Conservation (phyloP, 2,113 vertebrate genomes). For the Zosterops pallidus region DNA sequence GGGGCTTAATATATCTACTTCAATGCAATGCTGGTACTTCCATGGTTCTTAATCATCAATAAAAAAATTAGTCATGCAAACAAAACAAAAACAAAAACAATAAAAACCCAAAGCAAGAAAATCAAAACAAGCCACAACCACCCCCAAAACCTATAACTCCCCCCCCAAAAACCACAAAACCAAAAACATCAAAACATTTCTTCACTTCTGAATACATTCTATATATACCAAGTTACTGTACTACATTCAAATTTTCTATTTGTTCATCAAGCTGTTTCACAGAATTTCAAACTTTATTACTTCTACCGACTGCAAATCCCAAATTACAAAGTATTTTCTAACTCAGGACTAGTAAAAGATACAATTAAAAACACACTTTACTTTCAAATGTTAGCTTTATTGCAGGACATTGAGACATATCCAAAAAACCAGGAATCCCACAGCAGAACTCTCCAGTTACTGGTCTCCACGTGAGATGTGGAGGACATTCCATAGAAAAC, state of each 20-base stretch:
- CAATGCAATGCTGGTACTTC: background rate
- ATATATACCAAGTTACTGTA: background rate
- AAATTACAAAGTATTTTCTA: background rate
- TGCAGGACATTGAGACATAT: background rate
- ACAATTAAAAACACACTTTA: background rate
- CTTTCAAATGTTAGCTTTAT: background rate
- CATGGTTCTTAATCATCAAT: background rate
- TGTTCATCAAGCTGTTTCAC: background rate
- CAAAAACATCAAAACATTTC: background rate
- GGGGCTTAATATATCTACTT: background rate
- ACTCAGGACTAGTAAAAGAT: background rate
- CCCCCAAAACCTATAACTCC: rapidly evolving
- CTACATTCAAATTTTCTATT: background rate
- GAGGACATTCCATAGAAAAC: background rate
- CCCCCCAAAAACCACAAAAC: background rate
- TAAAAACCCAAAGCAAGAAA: background rate
- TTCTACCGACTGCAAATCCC: background rate
- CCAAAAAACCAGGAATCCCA: background rate
- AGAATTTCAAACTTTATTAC: background rate
- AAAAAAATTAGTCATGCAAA: background rate
- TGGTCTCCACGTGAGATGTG: background rate
- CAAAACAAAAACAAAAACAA: background rate
- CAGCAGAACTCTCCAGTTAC: background rate
- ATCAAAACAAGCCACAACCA: background rate
- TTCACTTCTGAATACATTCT: background rate